A percentile compares a stretch with the other conserved stretches of the same genome.
Evolutionary conservation across 2,888 invertebrate species (phyloP).

Genomic region (Tryphoninae sp.): DNA sequence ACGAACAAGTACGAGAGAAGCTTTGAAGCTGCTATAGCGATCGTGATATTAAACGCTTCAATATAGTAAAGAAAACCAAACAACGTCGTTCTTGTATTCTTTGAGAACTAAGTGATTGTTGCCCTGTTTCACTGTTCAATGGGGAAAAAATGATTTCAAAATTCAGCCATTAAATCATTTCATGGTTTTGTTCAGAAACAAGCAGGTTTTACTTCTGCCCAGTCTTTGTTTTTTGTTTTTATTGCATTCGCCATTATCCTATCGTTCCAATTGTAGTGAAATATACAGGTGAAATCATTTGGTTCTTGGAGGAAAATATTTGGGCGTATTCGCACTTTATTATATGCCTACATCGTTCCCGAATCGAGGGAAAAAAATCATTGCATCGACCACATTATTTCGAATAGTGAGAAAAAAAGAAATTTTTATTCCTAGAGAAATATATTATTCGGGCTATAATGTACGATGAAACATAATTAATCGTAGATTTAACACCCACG

Average conservation of each 20-base stretch:
- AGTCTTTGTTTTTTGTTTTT: not conserved
- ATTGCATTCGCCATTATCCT: too few species aligned
- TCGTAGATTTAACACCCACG: slow-evolving; percentile 67
- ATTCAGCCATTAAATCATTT: slow-evolving; percentile 21
- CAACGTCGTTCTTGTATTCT: slow-evolving; percentile 37
- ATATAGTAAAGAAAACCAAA: slow-evolving; percentile 36
- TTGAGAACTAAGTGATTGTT: slow-evolving; percentile 40
- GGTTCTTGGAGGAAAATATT: slow-evolving; percentile 32
- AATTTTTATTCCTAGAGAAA: slow-evolving; percentile 62
- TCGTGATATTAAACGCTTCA: slow-evolving; percentile 56
- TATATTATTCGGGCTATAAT: slow-evolving; percentile 66
- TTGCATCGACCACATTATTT: slow-evolving; percentile 58
- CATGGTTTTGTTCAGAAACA: not conserved
- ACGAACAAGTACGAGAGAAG: slow-evolving; percentile 28
- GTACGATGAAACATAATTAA: slow-evolving; percentile 60
- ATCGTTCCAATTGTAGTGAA: slow-evolving; percentile 2
- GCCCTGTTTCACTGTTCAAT: slow-evolving; percentile 39
- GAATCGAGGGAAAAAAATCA: slow-evolving; percentile 41
- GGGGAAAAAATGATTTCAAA: not conserved
- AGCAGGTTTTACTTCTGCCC: not conserved
- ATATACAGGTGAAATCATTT: not conserved
- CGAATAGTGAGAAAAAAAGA: slow-evolving; percentile 38
- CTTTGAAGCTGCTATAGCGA: slow-evolving; percentile 33
- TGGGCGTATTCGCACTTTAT: slow-evolving; percentile 50
- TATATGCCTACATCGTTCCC: slow-evolving; percentile 55